Percentiles rank a stretch among this genome's conserved stretches.
Conservation (phyloP, 2,797 vertebrate species). For the Protonibea diacanthus region DNA sequence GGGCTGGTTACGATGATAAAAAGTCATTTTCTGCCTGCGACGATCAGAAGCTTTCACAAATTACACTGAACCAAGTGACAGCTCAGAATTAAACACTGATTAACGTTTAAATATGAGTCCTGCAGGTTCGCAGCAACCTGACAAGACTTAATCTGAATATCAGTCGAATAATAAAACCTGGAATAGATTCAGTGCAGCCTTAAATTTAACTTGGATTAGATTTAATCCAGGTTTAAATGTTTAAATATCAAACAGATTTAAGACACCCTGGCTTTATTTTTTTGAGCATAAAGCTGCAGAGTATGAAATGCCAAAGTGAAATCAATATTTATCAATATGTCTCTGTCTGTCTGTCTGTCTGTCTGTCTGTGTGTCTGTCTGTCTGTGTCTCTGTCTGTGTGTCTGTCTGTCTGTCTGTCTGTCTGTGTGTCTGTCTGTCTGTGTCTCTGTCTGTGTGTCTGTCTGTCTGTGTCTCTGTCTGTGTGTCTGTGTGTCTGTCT, state of each 20-base stretch:
- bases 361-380: background rate
- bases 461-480: background rate
- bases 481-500: background rate
- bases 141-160: background rate
- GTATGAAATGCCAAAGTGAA: background rate
- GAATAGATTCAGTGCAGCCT: background rate
- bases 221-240: background rate
- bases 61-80: background rate
- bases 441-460: background rate
- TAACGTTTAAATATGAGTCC: background rate
- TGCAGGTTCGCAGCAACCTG: background rate
- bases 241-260: background rate
- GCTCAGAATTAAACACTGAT: background rate
- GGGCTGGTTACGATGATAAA: background rate
- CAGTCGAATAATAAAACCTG: background rate
- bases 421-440: background rate
- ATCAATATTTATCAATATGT: background rate
- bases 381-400: background rate
- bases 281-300: background rate
- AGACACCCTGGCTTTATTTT: background rate
- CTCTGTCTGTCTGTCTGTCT: background rate
- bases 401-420: background rate
- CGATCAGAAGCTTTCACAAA: background rate
- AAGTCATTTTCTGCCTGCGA: background rate
- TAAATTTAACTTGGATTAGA: background rate